Base-by-base conservation (phyloP, 2,888 invertebrate genomes). In the Tenodera sinensis region DNA sequence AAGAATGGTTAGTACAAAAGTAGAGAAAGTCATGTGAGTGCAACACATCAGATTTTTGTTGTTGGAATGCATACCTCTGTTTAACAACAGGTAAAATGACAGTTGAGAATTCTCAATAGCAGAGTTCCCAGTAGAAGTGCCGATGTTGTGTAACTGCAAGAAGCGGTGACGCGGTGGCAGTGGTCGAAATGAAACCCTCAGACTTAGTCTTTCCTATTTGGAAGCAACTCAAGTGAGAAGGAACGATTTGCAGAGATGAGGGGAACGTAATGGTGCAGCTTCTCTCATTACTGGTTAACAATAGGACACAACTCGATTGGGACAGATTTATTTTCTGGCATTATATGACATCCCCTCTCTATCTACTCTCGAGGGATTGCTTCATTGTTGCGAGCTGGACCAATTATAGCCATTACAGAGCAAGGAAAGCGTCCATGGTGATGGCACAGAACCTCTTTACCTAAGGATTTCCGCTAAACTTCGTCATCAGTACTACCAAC, bases 301-400 rank as follows among this genome's bases (percentile, higher is more conserved):
- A 86, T 86, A 30, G 86, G 28, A 86, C 81, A 86, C 86, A 86
- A 88, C 81, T 88, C 88, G 82, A 88, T 84, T 88, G 88, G 88
- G 88, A 88, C 88, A 88, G 88, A 88, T 88, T 88, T 84, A 88
- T 88, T 88, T 81, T 84, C 88, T 84, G 88, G 82, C 82, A 54
- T 85, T 85, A 85, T 54, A 54, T 28, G 85, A 47, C 54, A 71
- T 71, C 54, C 54, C 54, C 54, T 71, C 20, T 20, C 54, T 42
- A 9, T 71, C 54, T 71, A 20, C 20, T 71, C 54, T 71, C 54
- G 20, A 71, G 54, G 54, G 54, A 71, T 71, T 71, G 54, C 54
- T 20, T 71, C 54, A 71, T 71, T 71, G 54, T 71, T 71, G 20
- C 54, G 54, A 71, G 54, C 54, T 71, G 54, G 54, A 71, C 54